Evolutionary conservation across 1,140 invertebrate species (phyloP), one percentile per base, ranked within the genome.

Genomic region (Glossosoma conforme): DNA sequence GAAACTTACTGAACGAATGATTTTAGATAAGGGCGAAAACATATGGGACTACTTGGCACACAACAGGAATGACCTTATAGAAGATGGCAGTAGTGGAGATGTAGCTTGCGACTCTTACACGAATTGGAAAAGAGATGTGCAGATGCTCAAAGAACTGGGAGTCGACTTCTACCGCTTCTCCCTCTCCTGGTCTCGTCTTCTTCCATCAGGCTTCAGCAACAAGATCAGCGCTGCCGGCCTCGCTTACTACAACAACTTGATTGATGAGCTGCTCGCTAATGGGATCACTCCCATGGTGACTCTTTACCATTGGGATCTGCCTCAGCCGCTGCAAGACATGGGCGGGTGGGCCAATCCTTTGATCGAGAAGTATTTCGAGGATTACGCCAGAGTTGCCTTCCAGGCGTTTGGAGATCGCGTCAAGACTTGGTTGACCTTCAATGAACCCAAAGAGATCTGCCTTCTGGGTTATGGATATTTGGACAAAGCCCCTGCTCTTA

Each of bases 51-150:
- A 62, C 13, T 69, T 70, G n/a, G 60, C 63, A 2, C 74, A 77
- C 53, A 56, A 11, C 37, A 51, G 54, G 10, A 61, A 66, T 18
- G 62, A 65, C 11, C 62, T 53, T n/a, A 64, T 80, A 5, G 56
- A 50, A 2, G 72, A 79, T 45, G 59, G 62, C 13, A 59, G 62
- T n/a, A 63, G 46, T 18, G 82, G 78, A 0, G 79, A 85, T 58
- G 63, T 82, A 13, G 77, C 83, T 0, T 78, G 77, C 60, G 76
- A 85, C 61, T 83, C 81, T 15, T 86, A 77, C 56, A 58, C 76
- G 35, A 67, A 70, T 41, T 76, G 73, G 55, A 62, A 71, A 59
- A 68, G 77, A 44, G 78, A 81, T 57, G 65, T 80, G 8, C 45
- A 64, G 43, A 62, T 78, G 52, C 36, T 78, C 2, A 75, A 72